Conservation (phyloP, 2,113 vertebrate genomes). For the Mixornis gularis region DNA sequence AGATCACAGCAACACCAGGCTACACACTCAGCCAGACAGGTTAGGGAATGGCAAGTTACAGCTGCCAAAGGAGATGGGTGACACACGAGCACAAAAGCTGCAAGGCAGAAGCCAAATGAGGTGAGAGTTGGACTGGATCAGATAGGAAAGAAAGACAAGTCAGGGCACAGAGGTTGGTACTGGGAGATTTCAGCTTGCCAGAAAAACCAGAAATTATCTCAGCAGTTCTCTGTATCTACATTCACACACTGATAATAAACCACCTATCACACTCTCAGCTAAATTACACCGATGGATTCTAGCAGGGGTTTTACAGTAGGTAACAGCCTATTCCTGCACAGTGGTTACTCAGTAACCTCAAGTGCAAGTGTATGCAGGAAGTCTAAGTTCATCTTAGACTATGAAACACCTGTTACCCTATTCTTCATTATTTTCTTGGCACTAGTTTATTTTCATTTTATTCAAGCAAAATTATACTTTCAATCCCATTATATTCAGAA, state of each 20-base stretch:
- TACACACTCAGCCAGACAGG: background rate
- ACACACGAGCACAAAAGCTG: conserved; percentile 2
- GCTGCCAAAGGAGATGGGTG: background rate
- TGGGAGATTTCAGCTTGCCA: background rate
- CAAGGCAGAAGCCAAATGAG: conserved; percentile 21
- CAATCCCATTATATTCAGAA: background rate
- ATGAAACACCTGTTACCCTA: background rate
- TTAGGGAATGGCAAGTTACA: background rate
- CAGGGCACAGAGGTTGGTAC: background rate
- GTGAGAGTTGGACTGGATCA: background rate
- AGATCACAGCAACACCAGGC: background rate
- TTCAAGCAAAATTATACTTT: background rate
- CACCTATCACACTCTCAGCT: background rate
- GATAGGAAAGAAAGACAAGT: conserved; percentile 3
- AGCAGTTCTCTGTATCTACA: background rate
- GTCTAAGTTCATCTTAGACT: background rate
- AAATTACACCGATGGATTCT: background rate
- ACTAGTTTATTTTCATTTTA: background rate
- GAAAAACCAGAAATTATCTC: conserved; percentile 12
- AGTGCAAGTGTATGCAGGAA: background rate
- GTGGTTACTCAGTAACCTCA: background rate
- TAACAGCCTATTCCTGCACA: background rate
- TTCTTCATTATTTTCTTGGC: background rate
- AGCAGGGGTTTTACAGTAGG: background rate
- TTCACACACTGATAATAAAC: background rate